phyloP scores from a whole-genome alignment of 2,888 invertebrate genomes.

The Melanotus villosus region DNA sequence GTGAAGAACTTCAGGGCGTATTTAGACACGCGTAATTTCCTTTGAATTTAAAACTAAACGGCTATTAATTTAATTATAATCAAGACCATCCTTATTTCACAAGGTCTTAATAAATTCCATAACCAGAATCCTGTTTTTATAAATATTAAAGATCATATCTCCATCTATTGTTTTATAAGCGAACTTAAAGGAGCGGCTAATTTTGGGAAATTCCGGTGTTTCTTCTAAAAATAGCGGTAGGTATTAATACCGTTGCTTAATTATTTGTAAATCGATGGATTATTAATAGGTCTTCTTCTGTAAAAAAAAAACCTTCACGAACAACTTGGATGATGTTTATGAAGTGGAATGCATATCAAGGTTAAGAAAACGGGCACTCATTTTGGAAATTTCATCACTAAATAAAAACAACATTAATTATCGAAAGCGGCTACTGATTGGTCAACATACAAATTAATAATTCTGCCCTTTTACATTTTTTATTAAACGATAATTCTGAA shows the following conservation, averaged over 20 bases:
- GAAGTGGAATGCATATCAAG: constrained; percentile 17
- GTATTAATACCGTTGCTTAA: background rate
- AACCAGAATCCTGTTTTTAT: background rate
- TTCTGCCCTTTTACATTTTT: too few species aligned
- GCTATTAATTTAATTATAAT: constrained; percentile 1
- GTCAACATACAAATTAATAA: too few species aligned
- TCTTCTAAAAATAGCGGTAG: background rate
- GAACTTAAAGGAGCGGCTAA: background rate
- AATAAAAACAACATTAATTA: constrained; percentile 4
- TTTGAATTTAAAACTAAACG: background rate
- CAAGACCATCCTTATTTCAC: constrained; percentile 12
- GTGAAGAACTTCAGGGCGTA: background rate
- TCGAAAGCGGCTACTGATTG: background rate
- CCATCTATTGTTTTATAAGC: background rate
- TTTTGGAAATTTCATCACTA: background rate
- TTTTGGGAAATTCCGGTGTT: background rate
- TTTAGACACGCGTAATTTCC: constrained; percentile 1
- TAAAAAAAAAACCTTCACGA: background rate
- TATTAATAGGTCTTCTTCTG: background rate
- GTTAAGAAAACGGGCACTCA: background rate
- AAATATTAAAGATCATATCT: background rate
- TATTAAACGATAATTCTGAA: too few species aligned
- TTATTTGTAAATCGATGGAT: background rate
- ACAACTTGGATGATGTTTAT: constrained; percentile 6
- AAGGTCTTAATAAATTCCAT: background rate